Evolutionary conservation across 2,888 invertebrate genomes (phyloP).

Genomic region (Hyles lineata): DNA sequence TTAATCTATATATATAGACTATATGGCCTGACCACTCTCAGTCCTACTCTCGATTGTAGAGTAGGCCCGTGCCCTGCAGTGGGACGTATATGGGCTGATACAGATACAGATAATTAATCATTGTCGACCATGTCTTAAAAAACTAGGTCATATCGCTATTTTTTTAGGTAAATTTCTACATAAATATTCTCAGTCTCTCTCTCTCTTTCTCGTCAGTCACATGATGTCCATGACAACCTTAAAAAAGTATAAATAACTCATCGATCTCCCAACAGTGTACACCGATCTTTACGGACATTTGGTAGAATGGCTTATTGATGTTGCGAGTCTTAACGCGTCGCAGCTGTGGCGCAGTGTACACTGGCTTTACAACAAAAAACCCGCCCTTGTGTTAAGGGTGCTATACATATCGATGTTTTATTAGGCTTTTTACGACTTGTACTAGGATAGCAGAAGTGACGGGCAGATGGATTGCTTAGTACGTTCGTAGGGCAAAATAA

Average conservation of each 20-base stretch:
- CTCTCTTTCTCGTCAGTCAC: too few species aligned
- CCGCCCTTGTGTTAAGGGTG: slow-evolving; percentile 37
- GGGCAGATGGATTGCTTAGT: not conserved
- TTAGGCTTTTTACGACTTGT: slow-evolving; percentile 24
- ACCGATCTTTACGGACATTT: slow-evolving; percentile 56
- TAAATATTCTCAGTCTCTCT: too few species aligned
- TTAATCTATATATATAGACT: too few species aligned
- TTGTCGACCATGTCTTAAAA: too few species aligned
- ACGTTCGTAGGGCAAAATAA: not conserved
- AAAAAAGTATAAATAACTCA: slow-evolving; percentile 1
- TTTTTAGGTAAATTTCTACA: too few species aligned
- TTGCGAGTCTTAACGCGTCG: slow-evolving; percentile 65
- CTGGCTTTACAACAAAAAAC: slow-evolving; percentile 46
- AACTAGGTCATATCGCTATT: too few species aligned
- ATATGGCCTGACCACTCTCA: too few species aligned
- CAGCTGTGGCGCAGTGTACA: slow-evolving; percentile 60
- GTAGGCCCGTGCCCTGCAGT: too few species aligned
- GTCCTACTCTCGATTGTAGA: too few species aligned
- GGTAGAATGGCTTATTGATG: slow-evolving; percentile 77
- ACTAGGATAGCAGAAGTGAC: slow-evolving; percentile 18
- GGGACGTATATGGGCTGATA: too few species aligned
- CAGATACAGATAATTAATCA: too few species aligned
- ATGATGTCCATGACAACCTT: too few species aligned
- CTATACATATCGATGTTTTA: slow-evolving; percentile 41
- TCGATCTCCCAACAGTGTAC: slow-evolving; percentile 40